Evolutionary conservation across 2,797 vertebrate genomes (phyloP), one percentile per base, ranked within the genome.

Genomic region (Tiaroga cobitis): DNA sequence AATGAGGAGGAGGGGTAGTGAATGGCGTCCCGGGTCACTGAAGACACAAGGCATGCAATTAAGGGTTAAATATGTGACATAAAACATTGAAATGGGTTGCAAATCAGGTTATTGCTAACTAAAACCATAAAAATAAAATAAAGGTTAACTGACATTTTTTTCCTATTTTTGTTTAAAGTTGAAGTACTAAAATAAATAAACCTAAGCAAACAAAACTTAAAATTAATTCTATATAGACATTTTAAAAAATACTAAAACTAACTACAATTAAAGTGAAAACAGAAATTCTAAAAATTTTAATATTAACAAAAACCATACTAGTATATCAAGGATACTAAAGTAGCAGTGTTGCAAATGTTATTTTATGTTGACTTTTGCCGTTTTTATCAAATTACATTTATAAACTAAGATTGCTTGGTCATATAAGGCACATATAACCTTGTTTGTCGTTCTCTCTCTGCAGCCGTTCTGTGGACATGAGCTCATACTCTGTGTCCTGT

Each of bases 391-490:
- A 56, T 74, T 37, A 54, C 3, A 8, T 37, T 37, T 56, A 4
- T 29, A 73, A 34, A 3, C 13, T 26, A 74, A 29, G 26, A 49
- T 32, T 51, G 26, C 46, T 32, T 56, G 26, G 39, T 8, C 8
- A 21, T 21, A 37, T 54, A 39, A 13, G 21, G 8, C 5, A 69
- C 39, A 8, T 4, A 6, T 13, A 3, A 80, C 85, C 63, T 80
- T 24, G 29, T 43, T 18, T 41, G 41, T 43, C 18, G 76, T 67
- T 90, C 92, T 89, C 90, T 92, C 79, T 90, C 39, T 73, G 19
- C 93, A 97, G 97, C 90, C 97, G 97, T 93, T 98, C 98, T 0
- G 94, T 96, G 93, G 98, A 99, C 89, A 95, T 99, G 94, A 99
- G 97, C 18, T 96, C 97, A 85, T 99, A 97, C 86, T 92, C 96